Evolutionary conservation across 2,113 vertebrate species (phyloP).

Genomic region (Pseudorhombus dupliciocellatus): DNA sequence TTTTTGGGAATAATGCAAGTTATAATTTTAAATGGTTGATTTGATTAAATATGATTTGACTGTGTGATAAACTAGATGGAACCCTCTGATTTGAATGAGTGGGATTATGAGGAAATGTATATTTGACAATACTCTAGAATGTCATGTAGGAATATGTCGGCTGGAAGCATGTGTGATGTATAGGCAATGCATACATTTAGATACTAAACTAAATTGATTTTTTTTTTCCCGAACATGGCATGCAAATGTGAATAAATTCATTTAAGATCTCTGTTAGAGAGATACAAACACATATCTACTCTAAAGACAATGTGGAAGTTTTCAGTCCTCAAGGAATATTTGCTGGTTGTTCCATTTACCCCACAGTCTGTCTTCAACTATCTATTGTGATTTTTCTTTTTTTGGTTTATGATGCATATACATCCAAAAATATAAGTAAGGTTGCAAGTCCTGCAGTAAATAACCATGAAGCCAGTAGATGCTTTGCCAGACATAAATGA

Average conservation of each 20-base stretch:
- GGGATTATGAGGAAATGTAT: background rate
- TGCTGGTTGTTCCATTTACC: background rate
- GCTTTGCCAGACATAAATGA: constrained; percentile 13
- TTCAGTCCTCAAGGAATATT: constrained; percentile 1
- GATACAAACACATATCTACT: background rate
- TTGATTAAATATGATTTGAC: constrained; percentile 1
- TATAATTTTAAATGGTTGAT: background rate
- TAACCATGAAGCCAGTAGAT: constrained; percentile 4
- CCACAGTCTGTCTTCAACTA: background rate
- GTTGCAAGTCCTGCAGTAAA: constrained; percentile 8
- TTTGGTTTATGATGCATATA: no score
- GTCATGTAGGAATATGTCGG: constrained; percentile 2
- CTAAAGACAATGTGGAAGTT: background rate
- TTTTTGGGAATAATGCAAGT: background rate
- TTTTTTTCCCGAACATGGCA: background rate
- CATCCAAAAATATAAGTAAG: constrained; percentile 1
- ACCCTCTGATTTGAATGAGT: background rate
- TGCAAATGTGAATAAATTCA: background rate
- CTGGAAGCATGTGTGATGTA: background rate
- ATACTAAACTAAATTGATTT: constrained; percentile 7
- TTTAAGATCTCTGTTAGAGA: background rate
- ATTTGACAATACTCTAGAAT: background rate
- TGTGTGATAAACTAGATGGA: background rate
- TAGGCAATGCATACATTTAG: constrained; percentile 6
- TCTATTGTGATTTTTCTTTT: constrained; percentile 5